Evolutionary conservation across 1,140 invertebrate species (phyloP).

Genomic region (Artemia franciscana): DNA sequence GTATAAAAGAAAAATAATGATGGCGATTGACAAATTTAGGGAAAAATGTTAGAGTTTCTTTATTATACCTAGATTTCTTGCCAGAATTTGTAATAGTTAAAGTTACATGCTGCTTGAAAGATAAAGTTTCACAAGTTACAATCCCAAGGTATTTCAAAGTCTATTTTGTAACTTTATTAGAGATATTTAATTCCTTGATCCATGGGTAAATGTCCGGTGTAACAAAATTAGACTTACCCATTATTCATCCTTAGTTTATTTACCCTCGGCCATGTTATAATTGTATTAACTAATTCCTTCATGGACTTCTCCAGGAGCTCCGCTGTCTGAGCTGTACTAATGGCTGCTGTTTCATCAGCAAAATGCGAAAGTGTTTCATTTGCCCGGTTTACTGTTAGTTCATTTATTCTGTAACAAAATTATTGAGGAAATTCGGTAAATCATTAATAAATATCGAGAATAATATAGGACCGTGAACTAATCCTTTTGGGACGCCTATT

Average conservation of each 20-base stretch:
- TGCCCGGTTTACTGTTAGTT: neutral
- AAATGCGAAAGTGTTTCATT: neutral
- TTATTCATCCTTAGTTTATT: neutral
- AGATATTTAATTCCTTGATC: neutral
- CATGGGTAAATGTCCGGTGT: neutral
- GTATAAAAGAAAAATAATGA: too few species aligned
- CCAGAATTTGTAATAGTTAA: too few species aligned
- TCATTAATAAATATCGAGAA: neutral
- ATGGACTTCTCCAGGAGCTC: neutral
- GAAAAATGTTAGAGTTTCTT: too few species aligned
- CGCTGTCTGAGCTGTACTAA: neutral
- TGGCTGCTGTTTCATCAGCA: neutral
- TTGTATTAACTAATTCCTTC: neutral
- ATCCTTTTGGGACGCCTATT: neutral
- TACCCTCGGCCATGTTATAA: neutral
- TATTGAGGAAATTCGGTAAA: neutral
- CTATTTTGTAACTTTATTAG: neutral
- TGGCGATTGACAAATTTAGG: too few species aligned
- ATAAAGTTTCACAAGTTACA: neutral
- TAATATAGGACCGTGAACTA: neutral
- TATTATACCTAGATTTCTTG: too few species aligned
- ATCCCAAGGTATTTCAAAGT: neutral
- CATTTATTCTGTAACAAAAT: neutral
- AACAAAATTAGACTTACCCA: neutral
- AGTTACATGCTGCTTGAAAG: neutral